A percentile compares a stretch with the other conserved stretches of the same genome.
phyloP scores from a whole-genome alignment of 2,797 vertebrate species.

The Philypnodon macrostomus region DNA sequence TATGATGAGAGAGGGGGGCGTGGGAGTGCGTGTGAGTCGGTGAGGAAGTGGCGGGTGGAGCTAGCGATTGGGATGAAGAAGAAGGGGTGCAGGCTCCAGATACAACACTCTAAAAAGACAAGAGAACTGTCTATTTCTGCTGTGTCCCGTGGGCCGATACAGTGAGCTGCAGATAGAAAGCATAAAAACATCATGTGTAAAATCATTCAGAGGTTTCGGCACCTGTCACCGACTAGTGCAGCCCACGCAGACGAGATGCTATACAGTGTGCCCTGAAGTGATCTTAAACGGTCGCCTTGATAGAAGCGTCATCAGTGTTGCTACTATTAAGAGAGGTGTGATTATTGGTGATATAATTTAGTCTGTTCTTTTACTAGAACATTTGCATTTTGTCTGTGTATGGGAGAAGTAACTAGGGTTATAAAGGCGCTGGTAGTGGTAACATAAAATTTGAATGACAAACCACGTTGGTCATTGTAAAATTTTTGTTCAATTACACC shows the following conservation, averaged over 20 bases:
- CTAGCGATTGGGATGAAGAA: conserved; percentile 3
- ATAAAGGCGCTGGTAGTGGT: no score
- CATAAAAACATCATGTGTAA: conserved; percentile 10
- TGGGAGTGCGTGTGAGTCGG: conserved; percentile 33
- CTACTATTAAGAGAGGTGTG: conserved; percentile 1
- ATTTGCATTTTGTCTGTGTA: no score
- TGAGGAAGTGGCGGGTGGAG: conserved; percentile 42
- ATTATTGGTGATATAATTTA: conserved; percentile 9
- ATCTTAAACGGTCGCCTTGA: not conserved
- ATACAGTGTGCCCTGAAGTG: no score
- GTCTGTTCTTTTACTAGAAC: no score
- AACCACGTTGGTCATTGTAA: no score
- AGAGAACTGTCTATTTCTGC: conserved; percentile 71
- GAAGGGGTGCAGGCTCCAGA: conserved; percentile 15
- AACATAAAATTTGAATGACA: no score
- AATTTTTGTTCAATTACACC: no score
- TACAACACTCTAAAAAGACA: conserved; percentile 33
- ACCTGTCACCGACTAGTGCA: conserved; percentile 3
- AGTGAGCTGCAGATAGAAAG: conserved; percentile 18
- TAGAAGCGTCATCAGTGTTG: not conserved
- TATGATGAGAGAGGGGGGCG: conserved; percentile 53
- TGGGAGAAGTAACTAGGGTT: no score
- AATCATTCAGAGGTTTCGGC: conserved; percentile 39
- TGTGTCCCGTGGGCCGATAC: conserved; percentile 61
- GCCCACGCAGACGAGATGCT: not conserved